phyloP scores from a whole-genome alignment of 2,113 vertebrate species.

The Rhineura floridana region DNA sequence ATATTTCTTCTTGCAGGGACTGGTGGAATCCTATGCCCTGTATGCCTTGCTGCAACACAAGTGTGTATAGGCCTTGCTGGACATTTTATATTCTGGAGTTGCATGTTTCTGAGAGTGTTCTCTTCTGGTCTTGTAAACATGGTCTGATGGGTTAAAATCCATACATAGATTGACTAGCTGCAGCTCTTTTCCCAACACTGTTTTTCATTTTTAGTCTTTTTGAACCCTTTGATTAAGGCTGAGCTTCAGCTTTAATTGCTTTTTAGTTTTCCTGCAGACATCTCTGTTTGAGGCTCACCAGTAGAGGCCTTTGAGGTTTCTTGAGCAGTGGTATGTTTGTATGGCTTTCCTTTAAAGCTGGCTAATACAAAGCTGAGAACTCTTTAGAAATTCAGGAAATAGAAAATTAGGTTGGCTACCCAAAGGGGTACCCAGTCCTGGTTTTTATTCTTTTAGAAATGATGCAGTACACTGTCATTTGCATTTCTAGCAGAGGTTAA shows the following conservation, averaged over 20 bases:
- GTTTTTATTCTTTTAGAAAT: neutral
- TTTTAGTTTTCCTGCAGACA: constrained; percentile 21
- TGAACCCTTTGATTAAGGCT: neutral
- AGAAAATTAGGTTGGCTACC: neutral
- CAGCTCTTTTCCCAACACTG: neutral
- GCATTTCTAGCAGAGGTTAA: neutral
- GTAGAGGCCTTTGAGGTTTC: constrained; percentile 21
- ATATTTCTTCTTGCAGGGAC: too few relatives aligned
- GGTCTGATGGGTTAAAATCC: neutral
- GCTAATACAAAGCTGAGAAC: neutral
- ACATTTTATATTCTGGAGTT: constrained; percentile 12
- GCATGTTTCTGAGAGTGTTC: neutral
- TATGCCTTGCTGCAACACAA: neutral
- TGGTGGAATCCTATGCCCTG: neutral
- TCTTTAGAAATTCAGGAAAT: constrained; percentile 22
- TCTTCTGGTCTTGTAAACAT: neutral
- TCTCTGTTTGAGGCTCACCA: neutral
- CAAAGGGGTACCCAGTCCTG: neutral
- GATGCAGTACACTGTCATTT: neutral
- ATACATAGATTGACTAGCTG: neutral
- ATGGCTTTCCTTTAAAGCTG: constrained; percentile 7
- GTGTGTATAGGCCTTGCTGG: neutral
- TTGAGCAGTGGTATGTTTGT: constrained; percentile 1
- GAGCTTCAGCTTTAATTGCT: constrained; percentile 32
- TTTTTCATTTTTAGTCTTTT: neutral